These are phyloP conservation scores for Dolomedes plantarius DNA, from an alignment of 2,888 invertebrate genomes.

Conservation along the genomic window DNA sequence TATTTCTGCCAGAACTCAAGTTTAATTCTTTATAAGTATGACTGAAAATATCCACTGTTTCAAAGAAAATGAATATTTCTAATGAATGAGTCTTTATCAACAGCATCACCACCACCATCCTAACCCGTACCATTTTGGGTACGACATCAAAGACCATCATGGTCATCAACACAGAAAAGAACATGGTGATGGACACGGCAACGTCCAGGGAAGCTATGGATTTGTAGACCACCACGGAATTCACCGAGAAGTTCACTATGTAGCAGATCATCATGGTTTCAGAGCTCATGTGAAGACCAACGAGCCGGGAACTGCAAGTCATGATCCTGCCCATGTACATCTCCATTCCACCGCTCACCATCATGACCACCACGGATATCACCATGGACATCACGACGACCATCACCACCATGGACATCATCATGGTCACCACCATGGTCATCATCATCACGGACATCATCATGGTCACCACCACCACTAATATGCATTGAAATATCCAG, in stretches of 20 bases:
- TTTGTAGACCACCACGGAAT: conserved; percentile 58
- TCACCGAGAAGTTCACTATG: conserved; percentile 48
- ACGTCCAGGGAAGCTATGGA: conserved; percentile 56
- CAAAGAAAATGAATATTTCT: no score
- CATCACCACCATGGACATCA: conserved; percentile 18
- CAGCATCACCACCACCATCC: conserved; percentile 44
- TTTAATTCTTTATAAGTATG: no score
- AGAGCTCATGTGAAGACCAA: conserved; percentile 31
- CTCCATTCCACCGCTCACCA: conserved; percentile 37
- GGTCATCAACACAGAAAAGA: conserved; percentile 46
- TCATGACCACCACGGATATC: conserved; percentile 17
- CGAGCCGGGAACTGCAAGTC: conserved; percentile 43
- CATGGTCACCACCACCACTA: not conserved
- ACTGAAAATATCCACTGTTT: no score
- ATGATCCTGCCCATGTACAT: conserved; percentile 40
- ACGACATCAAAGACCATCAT: conserved; percentile 44
- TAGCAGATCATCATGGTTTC: conserved; percentile 46
- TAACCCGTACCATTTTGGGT: conserved; percentile 52
- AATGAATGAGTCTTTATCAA: no score
- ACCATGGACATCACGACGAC: conserved; percentile 28
- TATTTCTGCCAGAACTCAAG: no score
- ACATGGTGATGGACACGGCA: conserved; percentile 40
- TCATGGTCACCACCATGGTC: conserved; percentile 21
- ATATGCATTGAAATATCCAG: no score
- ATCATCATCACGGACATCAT: conserved; percentile 13